Conservation (phyloP, 2,797 vertebrate species). For the Geotrypetes seraphini region DNA sequence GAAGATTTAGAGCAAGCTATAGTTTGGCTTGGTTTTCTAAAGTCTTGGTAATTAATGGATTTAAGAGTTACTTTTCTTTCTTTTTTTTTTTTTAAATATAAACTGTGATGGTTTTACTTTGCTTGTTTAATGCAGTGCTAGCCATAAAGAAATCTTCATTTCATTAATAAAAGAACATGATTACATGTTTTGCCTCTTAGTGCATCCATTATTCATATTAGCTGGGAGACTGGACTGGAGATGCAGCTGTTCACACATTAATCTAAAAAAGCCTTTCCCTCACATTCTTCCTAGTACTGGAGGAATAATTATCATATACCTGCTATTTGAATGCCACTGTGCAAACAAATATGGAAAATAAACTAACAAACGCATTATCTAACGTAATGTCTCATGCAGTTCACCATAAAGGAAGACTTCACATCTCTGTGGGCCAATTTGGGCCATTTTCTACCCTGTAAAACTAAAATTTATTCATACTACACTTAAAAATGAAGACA, state of each 20-base stretch:
- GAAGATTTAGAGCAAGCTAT: no score
- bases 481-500: no score
- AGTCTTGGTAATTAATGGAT: conserved; percentile 32
- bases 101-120: conserved; percentile 22
- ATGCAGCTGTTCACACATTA: conserved; percentile 37
- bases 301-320: conserved; percentile 19
- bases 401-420: no score
- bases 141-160: conserved; percentile 40
- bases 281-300: conserved; percentile 1
- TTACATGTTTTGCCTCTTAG: conserved; percentile 37
- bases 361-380: background rate
- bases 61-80: conserved; percentile 32
- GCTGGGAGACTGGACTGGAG: conserved; percentile 24
- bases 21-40: conserved; percentile 22
- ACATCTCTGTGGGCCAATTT: no score
- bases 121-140: conserved; percentile 42
- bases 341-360: conserved; percentile 15
- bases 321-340: conserved; percentile 18
- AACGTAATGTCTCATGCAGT: no score
- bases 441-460: no score
- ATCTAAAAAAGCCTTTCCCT: conserved; percentile 27
- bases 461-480: no score
- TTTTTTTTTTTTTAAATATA: conserved; percentile 43
- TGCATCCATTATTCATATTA: conserved; percentile 52
- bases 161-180: conserved; percentile 57